Evolutionary conservation across 2,888 invertebrate species (phyloP), one percentile per base, ranked within the genome.

Genomic region (Noctua janthina): DNA sequence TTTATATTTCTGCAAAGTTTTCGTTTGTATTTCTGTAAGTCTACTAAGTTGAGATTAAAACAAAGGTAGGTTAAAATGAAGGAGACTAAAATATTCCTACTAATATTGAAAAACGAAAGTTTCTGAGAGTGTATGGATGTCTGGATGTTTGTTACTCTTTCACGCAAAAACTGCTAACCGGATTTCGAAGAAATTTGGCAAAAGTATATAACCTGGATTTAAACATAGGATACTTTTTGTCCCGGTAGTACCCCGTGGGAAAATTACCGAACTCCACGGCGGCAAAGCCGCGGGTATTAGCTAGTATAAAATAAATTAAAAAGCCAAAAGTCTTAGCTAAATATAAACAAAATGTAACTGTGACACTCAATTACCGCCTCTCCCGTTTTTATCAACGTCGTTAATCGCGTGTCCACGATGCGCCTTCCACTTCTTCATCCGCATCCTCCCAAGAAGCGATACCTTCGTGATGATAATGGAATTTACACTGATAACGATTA

Each of bases 381-480:
- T 35, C 49, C 56, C 74, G 20, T 66, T 75, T 79, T 87, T 78
- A 87, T 87, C 76, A 76, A 73, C 11, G 59, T 77, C 76, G 76
- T 82, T 89, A 80, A 89, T 79, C 84, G 71, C 74, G 46, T 79
- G 69, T 70, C 67, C 78, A 29, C 67, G 68, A 49, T 10, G 62
- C 39, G 43, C 54, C 54, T 68, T 67, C 29, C 66, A 68, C 68
- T 68, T n/a, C n/a, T 29, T 67, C 71, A 59, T 84, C 79, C 81
- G 75, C 70, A 80, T 62, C 81, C 76, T 49, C 39, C 70, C 73
- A 20, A 43, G 8, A 56, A 64, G 69, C 39, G 73, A 81, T 74
- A 75, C 43, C 79, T 78, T 72, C 35, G 71, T 78, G 56, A 82
- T 81, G 54, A 74, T 76, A 59, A 66, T 64, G 39, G 64, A 29